Evolutionary conservation across 2,113 vertebrate species (phyloP), one percentile per base, ranked within the genome.

Genomic region (Australoheros scitulus): DNA sequence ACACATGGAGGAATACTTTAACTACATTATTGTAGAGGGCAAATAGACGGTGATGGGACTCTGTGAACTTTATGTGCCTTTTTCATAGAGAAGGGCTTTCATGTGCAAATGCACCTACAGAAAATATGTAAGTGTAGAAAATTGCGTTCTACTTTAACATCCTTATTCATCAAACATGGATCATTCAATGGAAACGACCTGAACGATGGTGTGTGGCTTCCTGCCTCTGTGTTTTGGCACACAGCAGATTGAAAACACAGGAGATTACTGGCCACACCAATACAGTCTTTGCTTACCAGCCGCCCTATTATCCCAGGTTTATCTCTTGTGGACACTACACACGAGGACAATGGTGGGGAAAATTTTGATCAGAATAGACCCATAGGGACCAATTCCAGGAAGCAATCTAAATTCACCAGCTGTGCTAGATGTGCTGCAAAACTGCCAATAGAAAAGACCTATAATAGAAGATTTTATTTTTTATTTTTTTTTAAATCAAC

Each of bases 301-400:
- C 1, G 14, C 6, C 47, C 13, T 1, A 8, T 52, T 32, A 29
- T 26, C 65, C 17, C 29, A 14, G 65, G 32, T 52, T 32, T 52
- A 8, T 34, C 11, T 34, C 47, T 26, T 55, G 47, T 52, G 13
- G 68, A n/a, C 20, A 29, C 26, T 47, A 32, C 43, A 15, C 24
- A 13, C 14, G 11, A 0, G 0, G 52, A 55, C 11, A 72, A 18
- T 32, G 1, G 52, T 72, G 55, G 18, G 47, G 47, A 55, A 0
- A 5, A n/a, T 11, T 52, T 70, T 52, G 43, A 32, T 52, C 24
- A 52, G 68, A 55, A n/a, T 26, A 0, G 1, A 5, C 68, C 43
- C 11, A 72, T 13, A 11, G 0, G 29, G 43, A 72, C 10, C 17
- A 55, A 52, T 32, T 72, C 26, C 47, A 72, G 17, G 26, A 24